Base-by-base conservation (phyloP, 2,797 vertebrate species). In the Prunella strophiata region DNA sequence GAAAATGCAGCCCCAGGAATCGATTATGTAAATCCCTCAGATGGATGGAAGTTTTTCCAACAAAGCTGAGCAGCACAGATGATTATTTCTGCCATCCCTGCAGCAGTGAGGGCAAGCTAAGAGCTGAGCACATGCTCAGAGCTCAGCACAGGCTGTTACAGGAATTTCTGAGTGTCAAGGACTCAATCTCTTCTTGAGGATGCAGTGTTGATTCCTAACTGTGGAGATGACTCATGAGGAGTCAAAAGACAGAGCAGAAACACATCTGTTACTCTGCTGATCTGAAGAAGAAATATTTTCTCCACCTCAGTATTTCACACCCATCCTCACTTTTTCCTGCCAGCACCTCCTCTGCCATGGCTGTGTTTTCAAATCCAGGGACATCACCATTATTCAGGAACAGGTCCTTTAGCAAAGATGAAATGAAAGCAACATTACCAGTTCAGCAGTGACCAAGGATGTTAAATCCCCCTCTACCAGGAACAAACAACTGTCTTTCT, bases 351-450 rank as follows among this genome's bases (percentile, higher is more conserved):
- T 81, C 74, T 83, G 84, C 71, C 13, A 3, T 73, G 93, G 84
- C 92, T 85, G n/a, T 73, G 92, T 89, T 97, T 95, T 97, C 92
- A 96, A 96, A 88, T 70, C 89, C 90, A 59, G 67, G 93, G 85
- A 85, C 90, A 95, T 94, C 83, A 85, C 89, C 82, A 74, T 94
- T 96, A 92, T 93, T 97, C 96, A 97, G 91, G 65, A 80, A 85
- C 18, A 86, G 66, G 65, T 80, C 89, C 70, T 97, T 87, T 3
- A 47, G 87, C 95, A 96, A 91, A 93, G 89, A 88, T 2, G 43
- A 95, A 96, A 94, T 88, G 88, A 96, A 97, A 95, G 86, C 73
- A 97, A 83, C 94, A 86, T 89, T 78, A 93, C 77, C 62, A 68
- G 54, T 43, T 67, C 38, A 85, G 51, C 59, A 88, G 48, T 80